Conservation (phyloP, 1,140 invertebrate genomes). For the Drosophila kepulauana region DNA sequence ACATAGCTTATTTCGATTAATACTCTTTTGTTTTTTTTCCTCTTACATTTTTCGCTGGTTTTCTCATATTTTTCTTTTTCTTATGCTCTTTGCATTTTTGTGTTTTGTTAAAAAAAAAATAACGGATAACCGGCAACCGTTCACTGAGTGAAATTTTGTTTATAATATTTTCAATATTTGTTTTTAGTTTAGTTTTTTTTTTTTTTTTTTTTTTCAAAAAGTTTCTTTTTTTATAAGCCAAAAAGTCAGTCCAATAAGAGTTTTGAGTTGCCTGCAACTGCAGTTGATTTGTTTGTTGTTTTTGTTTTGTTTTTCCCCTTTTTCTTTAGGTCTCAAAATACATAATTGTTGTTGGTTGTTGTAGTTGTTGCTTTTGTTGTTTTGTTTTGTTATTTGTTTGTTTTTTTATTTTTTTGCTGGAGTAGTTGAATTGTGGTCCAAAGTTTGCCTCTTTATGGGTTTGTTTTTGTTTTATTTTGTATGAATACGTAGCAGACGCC, state of each 20-base stretch:
- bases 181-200: constrained; percentile 44
- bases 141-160: constrained; percentile 72
- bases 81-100: constrained; percentile 12
- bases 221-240: constrained; percentile 76
- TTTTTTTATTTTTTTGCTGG: constrained; percentile 65
- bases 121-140: constrained; percentile 70
- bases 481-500: constrained; percentile 8
- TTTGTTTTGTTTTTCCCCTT: constrained; percentile 39
- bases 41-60: constrained; percentile 25
- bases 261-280: constrained; percentile 84
- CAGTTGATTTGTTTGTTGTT: constrained; percentile 76
- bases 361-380: constrained; percentile 22
- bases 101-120: constrained; percentile 41
- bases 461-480: constrained; percentile 33
- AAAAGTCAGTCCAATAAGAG: constrained; percentile 84
- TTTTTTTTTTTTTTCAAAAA: constrained; percentile 71
- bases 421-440: constrained; percentile 73
- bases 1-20: constrained; percentile 62
- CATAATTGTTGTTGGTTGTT: constrained; percentile 69
- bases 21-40: constrained; percentile 56
- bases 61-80: constrained; percentile 14
- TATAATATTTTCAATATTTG: constrained; percentile 80
- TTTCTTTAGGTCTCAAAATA: constrained; percentile 68
- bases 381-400: constrained; percentile 45
- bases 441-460: constrained; percentile 76